Evolutionary conservation across 1,140 invertebrate species (phyloP), one percentile per base, ranked within the genome.

Genomic region (Tribolium castaneum): DNA sequence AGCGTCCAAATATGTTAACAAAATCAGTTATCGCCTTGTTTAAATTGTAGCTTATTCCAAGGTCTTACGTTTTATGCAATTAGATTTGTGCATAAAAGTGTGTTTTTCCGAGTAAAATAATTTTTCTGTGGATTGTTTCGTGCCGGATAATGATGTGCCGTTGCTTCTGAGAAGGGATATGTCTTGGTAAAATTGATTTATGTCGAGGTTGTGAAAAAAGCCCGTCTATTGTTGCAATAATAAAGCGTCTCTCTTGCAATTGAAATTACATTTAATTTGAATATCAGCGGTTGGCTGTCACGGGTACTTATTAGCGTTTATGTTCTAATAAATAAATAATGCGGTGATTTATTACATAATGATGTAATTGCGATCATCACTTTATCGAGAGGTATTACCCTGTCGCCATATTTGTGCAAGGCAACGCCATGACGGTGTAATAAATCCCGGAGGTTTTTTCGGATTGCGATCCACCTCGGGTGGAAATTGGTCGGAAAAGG

Each of bases 261-360:
- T 66, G 59, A 66, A 66, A 66, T 66, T 66, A 35, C 59, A 66
- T 66, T 66, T 30, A 35, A 66, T 66, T 66, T 35, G 30, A 66
- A 66, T 66, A 66, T 59, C 54, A 59, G 54, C 54, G 22, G 54
- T 59, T 59, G 54, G 54, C 54, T 59, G 54, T 59, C 54, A 59
- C 19, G 16, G 19, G 54, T 25, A 59, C 16, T 59, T 59, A 59
- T 59, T 59, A 30, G 7, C 54, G 22, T 59, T 59, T 66, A 66
- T 59, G 59, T 35, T 39, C 59, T 66, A 35, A 66, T 66, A 66
- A 66, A 66, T 66, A 34, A 13, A 14, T 66, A 25, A 59, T 59
- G 30, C n/a, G 14, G 22, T 66, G 59, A 66, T 66, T 66, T 34
- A 66, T 35, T 12, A 66, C 34, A 30, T 66, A 66, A 66, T 66